Conservation (phyloP, 2,888 invertebrate genomes). For the Agrochola lota region DNA sequence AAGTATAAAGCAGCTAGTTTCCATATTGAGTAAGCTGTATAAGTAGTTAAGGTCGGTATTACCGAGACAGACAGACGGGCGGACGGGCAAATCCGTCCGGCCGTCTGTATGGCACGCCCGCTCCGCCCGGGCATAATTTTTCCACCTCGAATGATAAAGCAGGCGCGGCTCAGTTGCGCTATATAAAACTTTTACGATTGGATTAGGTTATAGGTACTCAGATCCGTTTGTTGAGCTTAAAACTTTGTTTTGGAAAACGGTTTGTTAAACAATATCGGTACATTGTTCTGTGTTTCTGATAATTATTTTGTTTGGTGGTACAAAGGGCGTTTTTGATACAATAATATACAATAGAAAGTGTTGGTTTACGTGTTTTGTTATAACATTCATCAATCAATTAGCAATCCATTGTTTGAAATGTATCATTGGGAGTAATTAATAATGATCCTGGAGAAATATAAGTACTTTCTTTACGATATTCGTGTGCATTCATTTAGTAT, state of each 20-base stretch:
- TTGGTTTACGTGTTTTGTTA: background rate
- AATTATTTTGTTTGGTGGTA: constrained; percentile 20
- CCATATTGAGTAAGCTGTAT: constrained; percentile 60
- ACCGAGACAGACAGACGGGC: constrained; percentile 67
- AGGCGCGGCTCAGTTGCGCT: constrained; percentile 45
- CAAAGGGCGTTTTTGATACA: background rate
- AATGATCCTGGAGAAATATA: background rate
- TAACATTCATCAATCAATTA: constrained; percentile 2
- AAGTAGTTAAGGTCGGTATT: constrained; percentile 73
- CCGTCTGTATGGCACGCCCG: constrained; percentile 76
- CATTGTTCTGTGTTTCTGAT: constrained; percentile 23
- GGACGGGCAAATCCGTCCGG: constrained; percentile 75
- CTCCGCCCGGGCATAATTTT: constrained; percentile 65
- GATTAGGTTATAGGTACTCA: constrained; percentile 49
- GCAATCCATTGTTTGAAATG: background rate
- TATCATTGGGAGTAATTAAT: background rate
- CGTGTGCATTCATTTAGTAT: background rate
- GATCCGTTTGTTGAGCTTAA: constrained; percentile 41
- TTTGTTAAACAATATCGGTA: constrained; percentile 35
- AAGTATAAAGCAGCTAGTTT: constrained; percentile 43
- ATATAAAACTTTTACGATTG: constrained; percentile 61
- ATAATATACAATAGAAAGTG: background rate
- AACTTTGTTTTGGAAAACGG: constrained; percentile 47
- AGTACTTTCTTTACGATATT: background rate
- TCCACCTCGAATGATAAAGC: constrained; percentile 65